Conservation (phyloP, 2,888 invertebrate genomes). For the Macrophya alboannulata region DNA sequence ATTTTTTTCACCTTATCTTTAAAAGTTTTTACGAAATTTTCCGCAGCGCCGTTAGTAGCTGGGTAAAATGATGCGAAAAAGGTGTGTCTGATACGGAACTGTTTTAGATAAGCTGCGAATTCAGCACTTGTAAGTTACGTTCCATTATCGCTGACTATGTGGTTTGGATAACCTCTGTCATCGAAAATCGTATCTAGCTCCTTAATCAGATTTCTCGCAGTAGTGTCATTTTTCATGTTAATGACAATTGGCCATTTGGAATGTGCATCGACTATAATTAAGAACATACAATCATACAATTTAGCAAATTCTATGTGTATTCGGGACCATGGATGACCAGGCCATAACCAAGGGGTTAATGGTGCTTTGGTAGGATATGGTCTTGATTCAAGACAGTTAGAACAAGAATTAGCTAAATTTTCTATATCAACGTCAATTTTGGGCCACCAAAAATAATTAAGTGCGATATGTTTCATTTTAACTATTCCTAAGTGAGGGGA, state of each 20-base stretch:
- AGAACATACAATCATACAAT: background rate
- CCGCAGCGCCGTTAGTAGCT: slow-evolving; percentile 47
- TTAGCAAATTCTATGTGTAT: background rate
- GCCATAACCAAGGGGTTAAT: slow-evolving; percentile 14
- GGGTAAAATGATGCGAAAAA: slow-evolving; percentile 33
- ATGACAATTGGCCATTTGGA: slow-evolving; percentile 15
- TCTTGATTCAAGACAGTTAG: background rate
- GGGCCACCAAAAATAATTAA: slow-evolving; percentile 27
- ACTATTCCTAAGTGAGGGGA: background rate
- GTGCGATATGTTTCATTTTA: background rate
- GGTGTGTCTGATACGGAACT: background rate
- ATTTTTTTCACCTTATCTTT: slow-evolving; percentile 57
- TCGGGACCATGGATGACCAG: background rate
- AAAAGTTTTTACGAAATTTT: slow-evolving; percentile 58
- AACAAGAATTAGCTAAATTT: background rate
- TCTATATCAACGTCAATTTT: background rate
- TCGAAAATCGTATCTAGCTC: background rate
- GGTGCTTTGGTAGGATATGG: background rate
- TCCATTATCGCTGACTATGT: slow-evolving; percentile 4
- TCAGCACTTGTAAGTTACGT: background rate
- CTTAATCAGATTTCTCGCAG: background rate
- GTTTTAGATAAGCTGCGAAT: background rate
- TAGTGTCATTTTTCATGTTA: background rate
- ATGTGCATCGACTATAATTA: slow-evolving; percentile 25
- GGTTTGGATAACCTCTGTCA: background rate